A percentile compares a stretch with the other conserved stretches of the same genome.
phyloP scores from a whole-genome alignment of 2,888 invertebrate genomes.

The Cosmopolites sordidus region DNA sequence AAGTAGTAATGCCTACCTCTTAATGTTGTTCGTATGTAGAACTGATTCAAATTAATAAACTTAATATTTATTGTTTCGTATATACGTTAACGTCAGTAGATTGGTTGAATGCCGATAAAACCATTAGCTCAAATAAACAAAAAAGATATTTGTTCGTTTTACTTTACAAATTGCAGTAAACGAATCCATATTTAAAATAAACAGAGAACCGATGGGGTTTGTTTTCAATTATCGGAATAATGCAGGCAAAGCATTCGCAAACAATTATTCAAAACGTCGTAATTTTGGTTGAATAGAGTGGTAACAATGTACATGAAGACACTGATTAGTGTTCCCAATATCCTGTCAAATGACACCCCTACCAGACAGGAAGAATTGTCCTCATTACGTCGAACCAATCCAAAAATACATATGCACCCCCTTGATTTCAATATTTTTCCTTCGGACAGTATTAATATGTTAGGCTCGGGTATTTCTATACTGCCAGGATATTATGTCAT shows the following conservation, averaged over 20 bases:
- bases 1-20: too few relatives aligned
- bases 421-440: conserved; percentile 45
- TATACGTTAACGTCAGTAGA: too few relatives aligned
- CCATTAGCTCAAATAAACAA: too few relatives aligned
- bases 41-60: too few relatives aligned
- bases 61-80: too few relatives aligned
- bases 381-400: conserved; percentile 40
- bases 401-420: conserved; percentile 48
- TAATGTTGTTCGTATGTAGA: too few relatives aligned
- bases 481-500: conserved; percentile 43
- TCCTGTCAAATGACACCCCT: conserved; percentile 43
- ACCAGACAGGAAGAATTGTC: conserved; percentile 41
- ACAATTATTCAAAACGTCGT: conserved; percentile 29
- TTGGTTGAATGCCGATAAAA: too few relatives aligned
- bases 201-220: conserved; percentile 17
- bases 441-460: conserved; percentile 47
- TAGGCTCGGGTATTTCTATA: conserved; percentile 41
- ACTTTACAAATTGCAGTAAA: conserved; percentile 6
- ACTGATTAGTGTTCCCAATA: conserved; percentile 47
- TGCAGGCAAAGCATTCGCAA: conserved; percentile 23
- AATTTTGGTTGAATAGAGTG: conserved; percentile 27
- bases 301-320: conserved; percentile 34
- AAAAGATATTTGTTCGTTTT: too few relatives aligned
- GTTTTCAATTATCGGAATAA: conserved; percentile 27
- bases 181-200: conserved; percentile 10